phyloP scores from a whole-genome alignment of 2,113 vertebrate genomes.

The Zingel zingel region DNA sequence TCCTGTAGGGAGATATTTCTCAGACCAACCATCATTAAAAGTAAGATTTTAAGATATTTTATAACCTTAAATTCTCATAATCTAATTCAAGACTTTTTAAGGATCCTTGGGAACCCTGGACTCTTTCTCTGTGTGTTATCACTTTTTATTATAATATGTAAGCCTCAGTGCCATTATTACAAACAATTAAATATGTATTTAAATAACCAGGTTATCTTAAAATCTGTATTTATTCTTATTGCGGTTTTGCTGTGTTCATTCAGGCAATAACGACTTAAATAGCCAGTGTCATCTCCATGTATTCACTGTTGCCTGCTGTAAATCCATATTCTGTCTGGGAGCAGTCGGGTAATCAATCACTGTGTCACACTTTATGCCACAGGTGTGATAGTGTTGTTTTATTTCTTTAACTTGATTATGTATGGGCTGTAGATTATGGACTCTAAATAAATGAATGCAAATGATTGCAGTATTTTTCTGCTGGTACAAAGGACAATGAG shows the following conservation, averaged over 20 bases:
- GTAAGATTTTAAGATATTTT: too few relatives aligned
- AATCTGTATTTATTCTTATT: not conserved
- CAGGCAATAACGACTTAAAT: slow-evolving; percentile 4
- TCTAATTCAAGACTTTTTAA: too few relatives aligned
- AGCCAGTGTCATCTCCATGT: slow-evolving; percentile 10
- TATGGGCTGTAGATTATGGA: not conserved
- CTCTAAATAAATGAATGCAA: not conserved
- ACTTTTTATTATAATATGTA: not conserved
- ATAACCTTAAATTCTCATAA: too few relatives aligned
- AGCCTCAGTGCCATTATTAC: not conserved
- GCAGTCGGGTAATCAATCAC: slow-evolving; percentile 43
- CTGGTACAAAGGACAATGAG: not conserved
- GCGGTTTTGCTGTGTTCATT: slow-evolving; percentile 24
- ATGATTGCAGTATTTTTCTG: not conserved
- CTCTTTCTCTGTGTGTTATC: not conserved
- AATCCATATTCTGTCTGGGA: slow-evolving; percentile 40
- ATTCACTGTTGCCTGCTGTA: slow-evolving; percentile 9
- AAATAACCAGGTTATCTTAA: not conserved
- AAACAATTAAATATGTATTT: not conserved
- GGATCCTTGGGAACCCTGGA: not conserved
- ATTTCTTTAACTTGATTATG: slow-evolving; percentile 21
- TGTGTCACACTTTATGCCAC: slow-evolving; percentile 25
- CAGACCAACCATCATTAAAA: too few relatives aligned
- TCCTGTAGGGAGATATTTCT: too few relatives aligned
- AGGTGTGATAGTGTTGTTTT: slow-evolving; percentile 26